These are phyloP conservation scores for Zootoca vivipara DNA, from an alignment of 2,113 vertebrate species.

Conservation along the genomic window DNA sequence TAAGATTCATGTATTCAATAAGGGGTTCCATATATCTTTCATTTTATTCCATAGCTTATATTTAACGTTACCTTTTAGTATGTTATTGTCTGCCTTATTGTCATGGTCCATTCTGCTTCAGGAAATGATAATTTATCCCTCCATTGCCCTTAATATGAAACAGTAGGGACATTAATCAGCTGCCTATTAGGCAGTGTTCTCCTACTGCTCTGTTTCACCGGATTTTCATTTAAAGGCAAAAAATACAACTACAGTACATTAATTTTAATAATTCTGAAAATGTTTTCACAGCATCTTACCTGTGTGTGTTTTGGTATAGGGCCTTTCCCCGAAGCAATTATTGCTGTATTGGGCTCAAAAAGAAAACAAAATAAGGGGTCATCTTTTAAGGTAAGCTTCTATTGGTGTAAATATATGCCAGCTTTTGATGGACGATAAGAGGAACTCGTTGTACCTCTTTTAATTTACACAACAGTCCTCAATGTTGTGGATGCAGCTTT, in stretches of 20 bases:
- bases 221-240: constrained; percentile 44
- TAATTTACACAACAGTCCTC: neutral
- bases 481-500: neutral
- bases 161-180: constrained; percentile 30
- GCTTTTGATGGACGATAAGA: neutral
- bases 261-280: constrained; percentile 45
- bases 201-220: constrained; percentile 37
- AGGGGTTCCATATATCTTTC: constrained; percentile 27
- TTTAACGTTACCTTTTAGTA: constrained; percentile 29
- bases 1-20: constrained; percentile 6
- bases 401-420: neutral
- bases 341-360: neutral
- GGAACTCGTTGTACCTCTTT: neutral
- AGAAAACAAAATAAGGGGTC: neutral
- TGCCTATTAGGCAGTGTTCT: constrained; percentile 43
- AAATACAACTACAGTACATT: constrained; percentile 50
- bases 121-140: constrained; percentile 54
- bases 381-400: neutral
- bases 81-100: constrained; percentile 42
- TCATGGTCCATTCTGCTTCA: constrained; percentile 46
- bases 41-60: constrained; percentile 55
- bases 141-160: constrained; percentile 44
- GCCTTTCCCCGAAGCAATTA: neutral
- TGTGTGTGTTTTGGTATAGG: neutral
- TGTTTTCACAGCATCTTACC: constrained; percentile 36